Conservation (phyloP, 2,888 invertebrate species). For the Agrochola litura region DNA sequence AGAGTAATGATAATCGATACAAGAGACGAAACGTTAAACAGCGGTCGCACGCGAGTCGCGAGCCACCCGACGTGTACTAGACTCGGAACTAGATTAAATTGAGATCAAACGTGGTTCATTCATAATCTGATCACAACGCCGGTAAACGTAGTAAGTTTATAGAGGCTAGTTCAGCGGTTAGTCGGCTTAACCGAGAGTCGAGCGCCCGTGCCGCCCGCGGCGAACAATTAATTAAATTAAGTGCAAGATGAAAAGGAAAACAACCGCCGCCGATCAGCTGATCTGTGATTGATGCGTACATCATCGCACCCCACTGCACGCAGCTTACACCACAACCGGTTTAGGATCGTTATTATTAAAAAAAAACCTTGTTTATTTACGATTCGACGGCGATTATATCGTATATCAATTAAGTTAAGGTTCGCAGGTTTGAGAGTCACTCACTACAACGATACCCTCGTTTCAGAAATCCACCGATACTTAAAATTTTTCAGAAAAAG, state of each 20-base stretch:
- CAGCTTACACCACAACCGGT: constrained; percentile 81
- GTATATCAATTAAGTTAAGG: constrained; percentile 76
- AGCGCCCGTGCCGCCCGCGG: constrained; percentile 78
- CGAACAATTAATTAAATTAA: constrained; percentile 86
- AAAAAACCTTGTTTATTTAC: constrained; percentile 76
- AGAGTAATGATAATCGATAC: constrained; percentile 70
- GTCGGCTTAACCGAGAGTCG: constrained; percentile 64
- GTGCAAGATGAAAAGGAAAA: constrained; percentile 87
- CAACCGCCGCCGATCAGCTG: constrained; percentile 85
- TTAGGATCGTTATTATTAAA: constrained; percentile 80
- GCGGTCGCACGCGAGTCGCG: constrained; percentile 63
- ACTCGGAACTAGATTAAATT: constrained; percentile 74
- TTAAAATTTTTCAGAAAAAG: constrained; percentile 27
- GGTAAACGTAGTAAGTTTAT: constrained; percentile 74
- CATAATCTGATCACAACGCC: constrained; percentile 79
- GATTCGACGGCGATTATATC: constrained; percentile 72
- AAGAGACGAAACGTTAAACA: constrained; percentile 68
- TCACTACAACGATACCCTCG: constrained; percentile 41
- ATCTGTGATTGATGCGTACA: constrained; percentile 84
- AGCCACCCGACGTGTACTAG: constrained; percentile 63
- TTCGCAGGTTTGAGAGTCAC: constrained; percentile 43
- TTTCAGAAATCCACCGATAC: constrained; percentile 7
- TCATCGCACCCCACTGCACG: constrained; percentile 75
- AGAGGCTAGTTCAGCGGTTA: constrained; percentile 75
- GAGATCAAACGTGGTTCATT: constrained; percentile 80